Percentiles rank a stretch among this genome's conserved stretches.
Evolutionary conservation across 2,113 vertebrate species (phyloP).

Genomic region (Myanophis thanlyinensis): DNA sequence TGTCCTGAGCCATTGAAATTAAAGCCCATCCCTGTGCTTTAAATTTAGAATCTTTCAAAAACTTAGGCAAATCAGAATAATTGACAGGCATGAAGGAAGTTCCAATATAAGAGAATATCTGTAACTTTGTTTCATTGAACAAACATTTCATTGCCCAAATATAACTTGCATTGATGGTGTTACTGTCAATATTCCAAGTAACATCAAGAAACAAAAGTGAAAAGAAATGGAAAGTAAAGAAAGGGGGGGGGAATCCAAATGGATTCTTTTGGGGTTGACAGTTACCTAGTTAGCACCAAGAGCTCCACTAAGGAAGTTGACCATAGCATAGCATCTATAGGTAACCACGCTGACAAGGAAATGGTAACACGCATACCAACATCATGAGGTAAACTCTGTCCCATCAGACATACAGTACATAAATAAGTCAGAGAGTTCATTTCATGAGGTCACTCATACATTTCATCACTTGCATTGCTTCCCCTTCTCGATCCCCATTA

Average conservation of each 20-base stretch:
- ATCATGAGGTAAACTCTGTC: neutral
- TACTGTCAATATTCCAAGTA: too few species aligned
- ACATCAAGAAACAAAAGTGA: too few species aligned
- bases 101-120: neutral
- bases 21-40: neutral
- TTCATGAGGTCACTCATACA: neutral
- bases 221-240: too few species aligned
- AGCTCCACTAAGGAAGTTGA: neutral
- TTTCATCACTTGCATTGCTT: neutral
- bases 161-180: neutral
- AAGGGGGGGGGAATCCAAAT: too few species aligned
- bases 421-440: neutral
- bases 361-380: neutral
- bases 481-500: neutral
- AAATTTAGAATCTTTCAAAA: neutral
- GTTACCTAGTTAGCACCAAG: too few species aligned
- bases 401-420: neutral
- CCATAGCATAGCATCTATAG: neutral
- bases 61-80: neutral
- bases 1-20: neutral
- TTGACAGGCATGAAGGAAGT: neutral
- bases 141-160: neutral
- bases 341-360: neutral
- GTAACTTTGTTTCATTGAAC: neutral
- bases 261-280: too few species aligned